Conservation (phyloP, 2,888 invertebrate species). For the Drosophila percnosoma region DNA sequence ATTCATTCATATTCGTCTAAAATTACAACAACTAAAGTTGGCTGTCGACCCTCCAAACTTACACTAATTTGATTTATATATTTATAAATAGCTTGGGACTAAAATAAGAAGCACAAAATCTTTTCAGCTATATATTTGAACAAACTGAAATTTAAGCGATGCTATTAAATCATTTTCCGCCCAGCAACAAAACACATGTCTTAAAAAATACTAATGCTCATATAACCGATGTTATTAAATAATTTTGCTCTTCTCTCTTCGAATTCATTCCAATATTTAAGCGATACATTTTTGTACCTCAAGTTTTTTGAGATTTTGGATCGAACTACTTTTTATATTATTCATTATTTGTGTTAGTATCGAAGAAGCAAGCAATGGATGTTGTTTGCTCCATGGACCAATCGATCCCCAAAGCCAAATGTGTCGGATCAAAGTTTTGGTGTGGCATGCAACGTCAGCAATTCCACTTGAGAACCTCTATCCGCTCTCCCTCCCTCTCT, state of each 20-base stretch:
- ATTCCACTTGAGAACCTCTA: slow-evolving; percentile 35
- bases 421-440: slow-evolving; percentile 31
- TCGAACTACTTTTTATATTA: not conserved
- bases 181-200: not conserved
- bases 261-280: not conserved
- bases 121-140: not conserved
- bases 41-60: not conserved
- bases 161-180: slow-evolving; percentile 2
- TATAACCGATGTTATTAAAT: not conserved
- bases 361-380: not conserved
- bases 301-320: not conserved
- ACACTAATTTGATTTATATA: not conserved
- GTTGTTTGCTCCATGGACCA: slow-evolving; percentile 1
- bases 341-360: not conserved
- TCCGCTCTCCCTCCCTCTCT: not conserved
- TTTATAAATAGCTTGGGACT: slow-evolving; percentile 1
- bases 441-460: slow-evolving; percentile 40
- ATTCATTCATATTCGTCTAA: not conserved
- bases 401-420: slow-evolving; percentile 33
- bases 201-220: not conserved
- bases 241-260: not conserved
- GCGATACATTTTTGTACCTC: not conserved
- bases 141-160: not conserved
- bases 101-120: not conserved
- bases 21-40: not conserved